Evolutionary conservation across 53 echinoderm and acorn worm species (phyloP), one percentile per base, ranked within the genome.

Genomic region (Antedon mediterranea): DNA sequence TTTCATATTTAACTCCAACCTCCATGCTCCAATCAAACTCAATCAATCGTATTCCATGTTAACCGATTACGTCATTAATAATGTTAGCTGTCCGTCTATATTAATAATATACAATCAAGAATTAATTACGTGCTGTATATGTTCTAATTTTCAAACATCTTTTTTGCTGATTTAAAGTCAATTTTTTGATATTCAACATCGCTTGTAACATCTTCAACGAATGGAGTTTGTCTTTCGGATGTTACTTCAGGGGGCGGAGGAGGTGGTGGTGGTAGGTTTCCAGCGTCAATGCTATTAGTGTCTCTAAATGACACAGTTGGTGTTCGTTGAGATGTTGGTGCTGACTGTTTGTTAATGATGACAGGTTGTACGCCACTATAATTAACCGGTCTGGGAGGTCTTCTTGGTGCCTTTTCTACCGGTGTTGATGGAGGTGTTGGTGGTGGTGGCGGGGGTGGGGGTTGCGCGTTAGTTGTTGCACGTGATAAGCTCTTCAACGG

Each of bases 141-240:
- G 14, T 57, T 57, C 57, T 57, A 57, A 57, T 57, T 57, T 57
- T 57, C 57, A 57, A 57, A 57, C 57, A 57, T 57, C 23, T 18
- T 57, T 57, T 57, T 57, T 26, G 57, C 57, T 57, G 57, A 57
- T 57, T 57, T 57, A 57, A 57, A 57, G 57, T 57, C 57, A 57
- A 57, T 57, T 57, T 57, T 57, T 26, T 57, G 57, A 2, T 87
- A 87, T 42, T 93, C 93, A 0, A 87, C 93, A 57, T 93, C 93
- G 43, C 93, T 93, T 31, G 85, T 85, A 71, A 93, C 84, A 43
- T 93, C 93, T 30, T 93, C 93, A 70, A 93, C 93, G 74, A 93
- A 89, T 73, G 41, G 84, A 43, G 33, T 74, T 43, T 37, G 78
- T 84, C 30, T 57, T 79, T 28, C 84, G 78, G 73, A 43, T 34